These are phyloP conservation scores for Syndactyla subalaris DNA, from an alignment of 2,797 vertebrate genomes.

Conservation along the genomic window DNA sequence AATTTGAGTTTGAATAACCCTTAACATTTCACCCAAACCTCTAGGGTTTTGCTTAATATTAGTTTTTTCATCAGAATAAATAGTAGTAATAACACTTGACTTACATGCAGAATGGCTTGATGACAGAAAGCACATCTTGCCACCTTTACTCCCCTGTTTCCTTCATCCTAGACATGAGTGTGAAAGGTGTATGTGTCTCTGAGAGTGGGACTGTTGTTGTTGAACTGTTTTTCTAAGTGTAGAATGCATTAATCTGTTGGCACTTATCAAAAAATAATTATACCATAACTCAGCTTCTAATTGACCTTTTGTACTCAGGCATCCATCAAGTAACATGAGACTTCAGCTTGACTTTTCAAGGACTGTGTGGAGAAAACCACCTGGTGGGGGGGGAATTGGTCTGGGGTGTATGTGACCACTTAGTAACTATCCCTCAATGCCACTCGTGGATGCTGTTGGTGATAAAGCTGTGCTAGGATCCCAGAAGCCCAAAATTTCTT, in stretches of 20 bases:
- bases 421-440: not conserved
- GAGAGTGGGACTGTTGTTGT: not conserved
- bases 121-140: not conserved
- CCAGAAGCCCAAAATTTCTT: not conserved
- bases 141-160: not conserved
- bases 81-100: not conserved
- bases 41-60: not conserved
- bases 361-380: not conserved
- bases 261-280: not conserved
- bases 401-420: not conserved
- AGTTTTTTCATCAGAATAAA: not conserved
- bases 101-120: not conserved
- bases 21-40: not conserved
- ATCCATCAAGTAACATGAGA: not conserved
- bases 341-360: constrained; percentile 1
- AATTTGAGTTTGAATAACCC: not conserved
- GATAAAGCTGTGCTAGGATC: not conserved
- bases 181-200: not conserved
- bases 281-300: constrained; percentile 19
- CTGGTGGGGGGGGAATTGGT: not conserved
- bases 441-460: not conserved
- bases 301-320: constrained; percentile 15
- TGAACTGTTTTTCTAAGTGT: constrained; percentile 13
- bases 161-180: not conserved
- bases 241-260: constrained; percentile 32